Percentiles rank a stretch among this genome's conserved stretches.
Evolutionary conservation across 2,113 vertebrate species (phyloP).

Genomic region (Elanoides forficatus): DNA sequence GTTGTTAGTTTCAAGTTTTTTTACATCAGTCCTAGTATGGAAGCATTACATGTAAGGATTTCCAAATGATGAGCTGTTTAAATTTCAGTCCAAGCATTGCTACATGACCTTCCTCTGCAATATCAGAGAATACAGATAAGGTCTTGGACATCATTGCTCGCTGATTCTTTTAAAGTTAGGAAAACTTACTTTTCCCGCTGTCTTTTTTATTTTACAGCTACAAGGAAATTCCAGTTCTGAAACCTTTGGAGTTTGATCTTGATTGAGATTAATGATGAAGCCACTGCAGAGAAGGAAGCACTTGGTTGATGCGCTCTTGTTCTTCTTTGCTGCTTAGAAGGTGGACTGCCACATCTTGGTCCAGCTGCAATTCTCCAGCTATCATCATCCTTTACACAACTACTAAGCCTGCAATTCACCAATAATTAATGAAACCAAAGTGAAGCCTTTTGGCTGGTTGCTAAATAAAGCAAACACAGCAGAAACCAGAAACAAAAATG

Average conservation of each 20-base stretch:
- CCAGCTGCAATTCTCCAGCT: not conserved
- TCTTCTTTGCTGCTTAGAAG: not conserved
- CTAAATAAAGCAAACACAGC: not conserved
- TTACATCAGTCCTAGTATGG: not conserved
- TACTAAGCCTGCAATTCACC: not conserved
- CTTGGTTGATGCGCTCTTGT: fast-evolving
- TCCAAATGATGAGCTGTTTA: not conserved
- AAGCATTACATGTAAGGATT: not conserved
- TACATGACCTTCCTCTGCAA: not conserved
- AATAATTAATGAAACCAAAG: not conserved
- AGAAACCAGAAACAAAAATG: not conserved
- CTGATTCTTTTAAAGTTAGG: not conserved
- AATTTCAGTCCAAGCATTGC: not conserved
- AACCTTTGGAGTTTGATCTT: not conserved
- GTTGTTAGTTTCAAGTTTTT: not conserved
- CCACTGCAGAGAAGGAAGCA: not conserved
- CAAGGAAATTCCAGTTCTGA: not conserved
- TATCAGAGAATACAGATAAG: not conserved
- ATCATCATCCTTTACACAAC: not conserved
- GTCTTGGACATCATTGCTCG: not conserved
- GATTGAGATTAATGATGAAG: not conserved
- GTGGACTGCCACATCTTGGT: not conserved
- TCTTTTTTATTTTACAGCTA: not conserved
- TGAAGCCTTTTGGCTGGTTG: not conserved
- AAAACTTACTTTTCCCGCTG: not conserved